These are phyloP conservation scores for Caenorhabditis remanei DNA, from an alignment of 1,140 invertebrate species.

Conservation along the genomic window DNA sequence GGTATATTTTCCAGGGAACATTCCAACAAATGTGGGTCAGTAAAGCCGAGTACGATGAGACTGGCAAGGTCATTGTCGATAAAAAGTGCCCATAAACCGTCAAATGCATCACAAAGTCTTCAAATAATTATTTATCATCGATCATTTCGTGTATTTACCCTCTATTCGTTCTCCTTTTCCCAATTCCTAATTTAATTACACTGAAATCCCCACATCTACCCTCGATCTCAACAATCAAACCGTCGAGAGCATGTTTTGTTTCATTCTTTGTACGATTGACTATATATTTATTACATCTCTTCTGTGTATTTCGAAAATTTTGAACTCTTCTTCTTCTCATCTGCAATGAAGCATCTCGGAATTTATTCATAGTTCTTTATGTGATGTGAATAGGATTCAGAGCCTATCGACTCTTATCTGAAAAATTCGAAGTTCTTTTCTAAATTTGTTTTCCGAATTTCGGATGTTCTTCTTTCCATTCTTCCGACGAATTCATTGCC, in stretches of 20 bases:
- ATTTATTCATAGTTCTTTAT: neutral
- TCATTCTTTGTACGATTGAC: conserved; percentile 26
- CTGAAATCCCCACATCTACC: neutral
- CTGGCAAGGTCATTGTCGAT: conserved; percentile 90
- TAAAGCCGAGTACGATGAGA: conserved; percentile 95
- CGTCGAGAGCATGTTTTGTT: neutral
- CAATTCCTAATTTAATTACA: conserved; percentile 1
- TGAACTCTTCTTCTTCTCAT: neutral
- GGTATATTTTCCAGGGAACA: conserved; percentile 82
- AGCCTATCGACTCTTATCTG: neutral
- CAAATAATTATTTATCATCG: neutral
- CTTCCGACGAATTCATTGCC: neutral
- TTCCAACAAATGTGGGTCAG: conserved; percentile 99
- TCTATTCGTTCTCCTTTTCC: neutral
- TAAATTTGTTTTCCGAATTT: neutral
- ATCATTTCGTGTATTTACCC: conserved; percentile 13
- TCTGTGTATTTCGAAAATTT: neutral
- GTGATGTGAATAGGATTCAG: neutral
- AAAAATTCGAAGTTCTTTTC: neutral
- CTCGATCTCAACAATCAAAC: conserved; percentile 28
- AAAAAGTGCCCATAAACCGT: conserved; percentile 86
- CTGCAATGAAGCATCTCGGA: neutral
- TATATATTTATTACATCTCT: neutral
- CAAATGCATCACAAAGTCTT: no score
- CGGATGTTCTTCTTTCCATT: neutral